Conservation (phyloP, 2,888 invertebrate genomes). For the Macrosoma leucophasiata region DNA sequence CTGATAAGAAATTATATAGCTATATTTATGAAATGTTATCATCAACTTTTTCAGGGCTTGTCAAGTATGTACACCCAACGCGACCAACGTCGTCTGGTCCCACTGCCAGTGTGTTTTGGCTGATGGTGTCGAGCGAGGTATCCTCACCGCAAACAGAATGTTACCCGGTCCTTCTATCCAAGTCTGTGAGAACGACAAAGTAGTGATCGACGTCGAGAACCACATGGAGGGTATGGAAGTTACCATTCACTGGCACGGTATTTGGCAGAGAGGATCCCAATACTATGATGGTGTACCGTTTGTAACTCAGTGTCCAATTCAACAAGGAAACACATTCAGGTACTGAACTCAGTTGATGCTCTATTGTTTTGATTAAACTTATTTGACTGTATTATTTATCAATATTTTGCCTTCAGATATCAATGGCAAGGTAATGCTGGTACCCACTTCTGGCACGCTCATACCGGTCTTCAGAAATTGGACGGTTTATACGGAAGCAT, state of each 20-base stretch:
- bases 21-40: too few relatives aligned
- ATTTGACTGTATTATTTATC: background rate
- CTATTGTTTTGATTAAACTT: conserved; percentile 4
- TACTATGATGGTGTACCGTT: conserved; percentile 96
- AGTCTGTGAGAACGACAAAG: conserved; percentile 94
- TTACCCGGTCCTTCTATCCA: conserved; percentile 95
- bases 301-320: conserved; percentile 94
- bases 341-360: conserved; percentile 36
- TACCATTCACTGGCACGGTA: conserved; percentile 96
- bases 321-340: conserved; percentile 93
- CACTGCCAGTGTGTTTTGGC: conserved; percentile 93
- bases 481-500: conserved; percentile 92
- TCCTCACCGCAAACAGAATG: conserved; percentile 93
- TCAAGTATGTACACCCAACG: conserved; percentile 92
- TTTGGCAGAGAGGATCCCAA: conserved; percentile 89
- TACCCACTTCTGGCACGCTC: conserved; percentile 95
- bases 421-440: conserved; percentile 92
- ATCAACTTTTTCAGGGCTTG: conserved; percentile 87
- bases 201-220: conserved; percentile 93
- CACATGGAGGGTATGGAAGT: conserved; percentile 94
- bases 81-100: conserved; percentile 92
- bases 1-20: conserved; percentile 1
- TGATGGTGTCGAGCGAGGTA: conserved; percentile 92
- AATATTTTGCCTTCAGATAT: conserved; percentile 78
- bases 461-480: conserved; percentile 91